Conservation (phyloP, 2,888 invertebrate species). For the Camptogramma bilineatum region DNA sequence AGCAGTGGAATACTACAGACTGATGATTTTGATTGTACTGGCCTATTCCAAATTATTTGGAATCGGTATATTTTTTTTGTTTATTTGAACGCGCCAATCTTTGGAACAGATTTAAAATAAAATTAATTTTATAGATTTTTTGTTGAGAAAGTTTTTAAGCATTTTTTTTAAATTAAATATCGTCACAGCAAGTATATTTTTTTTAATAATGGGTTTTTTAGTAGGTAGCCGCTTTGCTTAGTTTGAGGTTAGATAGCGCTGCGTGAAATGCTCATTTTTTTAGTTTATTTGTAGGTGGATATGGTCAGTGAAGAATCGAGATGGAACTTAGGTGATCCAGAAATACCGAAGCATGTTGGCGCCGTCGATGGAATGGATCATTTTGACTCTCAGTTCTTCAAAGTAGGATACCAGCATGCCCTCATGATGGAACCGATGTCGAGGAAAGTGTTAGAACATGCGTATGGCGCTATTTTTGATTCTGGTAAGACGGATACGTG, state of each 20-base stretch:
- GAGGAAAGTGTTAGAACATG: constrained; percentile 88
- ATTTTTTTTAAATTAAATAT: no score
- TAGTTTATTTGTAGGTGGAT: constrained; percentile 30
- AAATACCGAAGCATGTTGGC: constrained; percentile 88
- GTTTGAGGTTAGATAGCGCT: not conserved
- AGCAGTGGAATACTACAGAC: no score
- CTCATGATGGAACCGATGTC: constrained; percentile 89
- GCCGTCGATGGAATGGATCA: constrained; percentile 86
- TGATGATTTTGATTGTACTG: no score
- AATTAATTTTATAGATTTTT: no score
- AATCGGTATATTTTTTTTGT: no score
- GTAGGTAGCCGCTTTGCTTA: no score
- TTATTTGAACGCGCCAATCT: no score
- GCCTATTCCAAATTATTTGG: no score
- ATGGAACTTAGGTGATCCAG: constrained; percentile 77
- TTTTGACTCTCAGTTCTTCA: constrained; percentile 90
- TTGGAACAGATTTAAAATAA: no score
- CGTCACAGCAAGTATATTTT: no score
- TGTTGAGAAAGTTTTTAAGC: no score
- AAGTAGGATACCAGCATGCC: constrained; percentile 87
- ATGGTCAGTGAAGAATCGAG: constrained; percentile 29
- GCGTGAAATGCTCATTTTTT: not conserved
- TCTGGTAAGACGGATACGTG: constrained; percentile 71
- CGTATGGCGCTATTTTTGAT: constrained; percentile 90
- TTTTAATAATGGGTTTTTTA: no score